Percentiles rank a stretch among this genome's conserved stretches.
These are phyloP conservation scores for Phrixothrix hirtus DNA, from an alignment of 2,888 invertebrate species.

Conservation along the genomic window DNA sequence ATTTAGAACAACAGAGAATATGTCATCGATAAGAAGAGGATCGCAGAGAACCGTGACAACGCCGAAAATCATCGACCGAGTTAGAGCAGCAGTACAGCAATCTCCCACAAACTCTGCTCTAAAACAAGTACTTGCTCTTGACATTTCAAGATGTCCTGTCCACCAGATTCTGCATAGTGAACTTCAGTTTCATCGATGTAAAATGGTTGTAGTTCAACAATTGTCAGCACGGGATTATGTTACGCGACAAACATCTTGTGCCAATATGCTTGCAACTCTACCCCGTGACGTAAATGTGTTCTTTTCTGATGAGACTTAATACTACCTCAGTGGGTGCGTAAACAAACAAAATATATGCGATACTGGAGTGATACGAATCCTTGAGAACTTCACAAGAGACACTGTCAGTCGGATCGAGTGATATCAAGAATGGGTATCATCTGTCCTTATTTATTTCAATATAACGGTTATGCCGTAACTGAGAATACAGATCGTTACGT, in stretches of 20 bases:
- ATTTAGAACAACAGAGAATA: neutral
- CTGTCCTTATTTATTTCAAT: neutral
- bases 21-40: no score
- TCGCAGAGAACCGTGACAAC: neutral
- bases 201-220: no score
- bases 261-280: neutral
- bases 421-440: neutral
- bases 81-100: neutral
- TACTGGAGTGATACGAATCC: neutral
- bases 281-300: no score
- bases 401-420: neutral
- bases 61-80: neutral
- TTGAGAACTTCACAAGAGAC: neutral
- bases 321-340: neutral
- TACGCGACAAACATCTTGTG: neutral
- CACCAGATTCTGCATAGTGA: no score
- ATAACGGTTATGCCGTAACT: slow-evolving; percentile 1
- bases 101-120: neutral
- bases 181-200: no score
- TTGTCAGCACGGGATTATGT: slow-evolving; percentile 4
- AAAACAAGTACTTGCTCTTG: neutral
- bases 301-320: neutral
- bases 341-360: no score
- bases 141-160: neutral
- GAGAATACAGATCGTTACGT: neutral